Evolutionary conservation across 2,113 vertebrate species (phyloP), one percentile per base, ranked within the genome.

Genomic region (Gila orcuttii): DNA sequence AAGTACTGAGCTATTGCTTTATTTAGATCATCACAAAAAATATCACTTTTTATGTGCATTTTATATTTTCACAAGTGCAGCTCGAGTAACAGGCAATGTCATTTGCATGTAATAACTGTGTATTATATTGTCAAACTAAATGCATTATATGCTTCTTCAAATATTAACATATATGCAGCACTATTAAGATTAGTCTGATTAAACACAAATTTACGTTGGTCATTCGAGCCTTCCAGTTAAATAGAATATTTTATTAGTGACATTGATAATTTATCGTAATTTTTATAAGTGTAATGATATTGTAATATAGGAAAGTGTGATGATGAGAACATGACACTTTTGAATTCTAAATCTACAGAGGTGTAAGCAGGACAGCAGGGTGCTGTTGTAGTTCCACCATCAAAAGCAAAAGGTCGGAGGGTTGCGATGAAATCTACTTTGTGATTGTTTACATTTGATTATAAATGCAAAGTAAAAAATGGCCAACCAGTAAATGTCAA

Each of bases 241-340:
- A 17, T 9, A 0, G 3, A 50, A 28, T 8, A 50, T 74, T 47
- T n/a, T 21, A 21, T 75, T 52, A 86, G n/a, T 77, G 25, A 23
- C 23, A 66, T 91, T 77, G 91, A 93, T 85, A 91, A 92, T 94
- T 93, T 83, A 93, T 93, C 23, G 17, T 39, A 87, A 73, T 91
- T 85, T 86, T 82, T 83, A 42, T 84, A 91, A 71, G 85, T 91
- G 90, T 82, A 84, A 91, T 90, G 87, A 87, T 87, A 90, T 85
- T 77, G 71, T 25, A 78, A 52, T 52, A 52, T 52, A 62, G 47
- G 86, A 88, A 88, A 92, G 89, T 90, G 90, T 89, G 86, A 90
- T 68, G 64, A 89, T 91, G 88, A 90, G 88, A 91, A 90, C 90
- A 91, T 92, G 91, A 90, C 91, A 91, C 91, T 74, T 93, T 88